phyloP scores from a whole-genome alignment of 1,140 invertebrate species.

The Drosophila subobscura region DNA sequence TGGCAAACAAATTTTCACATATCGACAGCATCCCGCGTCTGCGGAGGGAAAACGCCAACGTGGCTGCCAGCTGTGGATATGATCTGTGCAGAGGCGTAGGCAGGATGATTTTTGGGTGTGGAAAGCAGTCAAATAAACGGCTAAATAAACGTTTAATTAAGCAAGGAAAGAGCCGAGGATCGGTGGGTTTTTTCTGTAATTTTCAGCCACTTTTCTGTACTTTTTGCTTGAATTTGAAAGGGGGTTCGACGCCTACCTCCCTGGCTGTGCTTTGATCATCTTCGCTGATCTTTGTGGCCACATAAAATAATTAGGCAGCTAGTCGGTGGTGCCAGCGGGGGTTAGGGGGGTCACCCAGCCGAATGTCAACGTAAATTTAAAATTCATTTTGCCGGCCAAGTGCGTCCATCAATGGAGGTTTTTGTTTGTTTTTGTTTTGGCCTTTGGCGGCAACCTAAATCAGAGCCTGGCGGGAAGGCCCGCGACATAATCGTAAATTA shows the following conservation, averaged over 20 bases:
- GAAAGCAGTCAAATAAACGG: too few species aligned
- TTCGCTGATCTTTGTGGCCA: constrained; percentile 32
- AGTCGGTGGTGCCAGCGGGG: constrained; percentile 38
- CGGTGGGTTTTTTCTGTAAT: constrained; percentile 18
- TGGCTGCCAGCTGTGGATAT: constrained; percentile 33
- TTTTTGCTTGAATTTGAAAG: too few species aligned
- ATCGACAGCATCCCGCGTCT: constrained; percentile 68
- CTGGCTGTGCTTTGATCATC: too few species aligned
- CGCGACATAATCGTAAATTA: constrained; percentile 72
- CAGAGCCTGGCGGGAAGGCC: constrained; percentile 49
- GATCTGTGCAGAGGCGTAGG: not conserved
- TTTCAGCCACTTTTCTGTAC: not conserved
- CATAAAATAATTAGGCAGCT: constrained; percentile 76
- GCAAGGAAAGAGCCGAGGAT: too few species aligned
- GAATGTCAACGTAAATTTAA: constrained; percentile 70
- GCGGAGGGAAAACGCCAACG: constrained; percentile 47
- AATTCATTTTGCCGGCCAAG: constrained; percentile 46
- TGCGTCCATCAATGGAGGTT: constrained; percentile 65
- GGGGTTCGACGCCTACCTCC: too few species aligned
- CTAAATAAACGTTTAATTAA: too few species aligned
- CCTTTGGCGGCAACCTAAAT: constrained; percentile 67
- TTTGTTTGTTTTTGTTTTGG: constrained; percentile 9
- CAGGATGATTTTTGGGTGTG: too few species aligned
- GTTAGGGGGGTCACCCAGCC: constrained; percentile 29
- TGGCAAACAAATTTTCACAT: constrained; percentile 79